These are phyloP conservation scores for Carcharodon carcharias DNA, from an alignment of 2,797 vertebrate species.

Conservation along the genomic window DNA sequence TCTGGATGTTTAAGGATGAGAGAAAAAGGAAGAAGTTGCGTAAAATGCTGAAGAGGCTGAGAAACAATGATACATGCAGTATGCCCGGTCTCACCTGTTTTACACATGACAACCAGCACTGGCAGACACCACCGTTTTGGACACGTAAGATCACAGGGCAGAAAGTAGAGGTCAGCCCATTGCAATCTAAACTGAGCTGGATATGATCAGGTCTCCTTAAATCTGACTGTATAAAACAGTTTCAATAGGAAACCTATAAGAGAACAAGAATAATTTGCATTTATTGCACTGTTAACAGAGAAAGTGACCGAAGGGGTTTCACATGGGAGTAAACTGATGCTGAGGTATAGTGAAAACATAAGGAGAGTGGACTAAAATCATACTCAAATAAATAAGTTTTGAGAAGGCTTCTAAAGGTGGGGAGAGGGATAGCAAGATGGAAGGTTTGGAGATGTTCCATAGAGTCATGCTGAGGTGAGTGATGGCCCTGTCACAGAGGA, in stretches of 20 bases:
- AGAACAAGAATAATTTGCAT: background rate
- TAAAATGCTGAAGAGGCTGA: slow-evolving; percentile 87
- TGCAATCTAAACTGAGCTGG: background rate
- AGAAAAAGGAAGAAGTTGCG: slow-evolving; percentile 88
- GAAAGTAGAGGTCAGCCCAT: background rate
- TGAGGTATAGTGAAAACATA: background rate
- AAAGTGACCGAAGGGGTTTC: background rate
- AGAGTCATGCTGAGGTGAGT: background rate
- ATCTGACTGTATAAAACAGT: background rate
- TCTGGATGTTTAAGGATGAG: slow-evolving; percentile 84
- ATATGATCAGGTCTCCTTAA: background rate
- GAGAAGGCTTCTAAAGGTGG: background rate
- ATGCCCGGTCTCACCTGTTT: slow-evolving; percentile 98
- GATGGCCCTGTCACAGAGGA: background rate
- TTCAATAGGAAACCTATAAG: background rate
- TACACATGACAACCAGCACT: slow-evolving; percentile 97
- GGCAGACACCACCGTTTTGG: slow-evolving; percentile 96
- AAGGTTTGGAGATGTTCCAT: background rate
- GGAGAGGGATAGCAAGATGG: background rate
- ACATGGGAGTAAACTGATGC: background rate
- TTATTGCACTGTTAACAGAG: background rate
- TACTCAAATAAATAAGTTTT: background rate
- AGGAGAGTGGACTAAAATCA: background rate
- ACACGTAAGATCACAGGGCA: slow-evolving; percentile 65
- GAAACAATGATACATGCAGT: slow-evolving; percentile 95